Evolutionary conservation across 92 coral and sea anemone genomes (phyloP), one percentile per base, ranked within the genome.

Genomic region (Bergia sp.): DNA sequence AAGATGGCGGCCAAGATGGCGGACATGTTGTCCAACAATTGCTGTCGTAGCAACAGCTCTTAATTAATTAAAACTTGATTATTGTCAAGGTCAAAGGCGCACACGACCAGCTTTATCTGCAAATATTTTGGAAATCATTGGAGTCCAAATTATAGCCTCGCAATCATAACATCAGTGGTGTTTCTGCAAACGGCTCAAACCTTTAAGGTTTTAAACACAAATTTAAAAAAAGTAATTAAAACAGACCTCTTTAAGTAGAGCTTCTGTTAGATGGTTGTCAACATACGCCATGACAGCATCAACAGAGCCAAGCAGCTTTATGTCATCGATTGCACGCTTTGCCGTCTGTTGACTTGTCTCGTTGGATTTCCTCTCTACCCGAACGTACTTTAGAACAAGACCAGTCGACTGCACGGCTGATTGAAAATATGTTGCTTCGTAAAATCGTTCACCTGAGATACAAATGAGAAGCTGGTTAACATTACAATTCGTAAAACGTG

Each of bases 341-440:
- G 85, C 74, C 1, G 50, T 58, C 16, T 58, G 47, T 15, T 38
- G 11, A n/a, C 21, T 10, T 37, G 85, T 41, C 37, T 81, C 47
- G 44, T 81, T 81, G 13, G 74, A 7, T 11, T 38, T 18, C 0
- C 5, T 57, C 36, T 61, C 72, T 57, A 81, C 37, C 45, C 16
- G 43, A 38, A 81, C 18, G 73, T 80, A 80, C 5, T 80, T 57
- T 0, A 80, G 29, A 36, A 23, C 36, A 57, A 80, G 36, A 55
- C 39, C 85, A 36, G 85, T 13, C 0, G 85, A 29, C 4, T 76
- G 49, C 53, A 80, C 36, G 47, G 71, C 85, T 42, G 29, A 80
- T 29, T 80, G 85, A 16, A 80, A 80, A 18, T 57, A 67, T 11
- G 58, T 67, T 39, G 71, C 79, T 84, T 84, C 88, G 88, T 53